Evolutionary conservation across 2,113 vertebrate species (phyloP).

Genomic region (Microcebus griseorufus): DNA sequence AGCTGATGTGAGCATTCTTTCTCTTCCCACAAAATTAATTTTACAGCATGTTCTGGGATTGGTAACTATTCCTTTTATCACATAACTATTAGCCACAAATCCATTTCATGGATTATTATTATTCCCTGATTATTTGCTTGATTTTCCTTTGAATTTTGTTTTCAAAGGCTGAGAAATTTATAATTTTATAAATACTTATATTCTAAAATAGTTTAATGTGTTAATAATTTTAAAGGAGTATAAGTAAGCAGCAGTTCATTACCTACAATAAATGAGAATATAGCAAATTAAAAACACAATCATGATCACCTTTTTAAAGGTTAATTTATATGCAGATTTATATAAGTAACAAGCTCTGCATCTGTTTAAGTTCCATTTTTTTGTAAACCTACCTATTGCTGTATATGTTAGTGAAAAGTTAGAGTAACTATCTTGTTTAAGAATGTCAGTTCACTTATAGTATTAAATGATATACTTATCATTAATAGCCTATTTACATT

Average conservation of each 20-base stretch:
- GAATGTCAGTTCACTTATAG: neutral
- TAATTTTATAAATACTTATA: slow-evolving; percentile 19
- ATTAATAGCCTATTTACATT: slow-evolving; percentile 31
- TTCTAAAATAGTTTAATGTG: neutral
- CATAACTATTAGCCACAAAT: neutral
- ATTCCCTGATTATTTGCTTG: neutral
- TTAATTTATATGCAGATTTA: slow-evolving; percentile 6
- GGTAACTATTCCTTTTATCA: neutral
- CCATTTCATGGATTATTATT: neutral
- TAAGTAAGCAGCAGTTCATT: neutral
- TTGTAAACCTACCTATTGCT: neutral
- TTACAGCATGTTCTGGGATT: neutral
- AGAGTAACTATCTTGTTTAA: neutral
- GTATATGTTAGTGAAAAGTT: neutral
- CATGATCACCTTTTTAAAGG: neutral
- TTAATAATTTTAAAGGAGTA: slow-evolving; percentile 39
- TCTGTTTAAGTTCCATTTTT: neutral
- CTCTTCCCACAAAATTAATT: neutral
- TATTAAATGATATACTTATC: neutral
- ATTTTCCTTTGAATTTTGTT: slow-evolving; percentile 44
- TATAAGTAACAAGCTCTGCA: neutral
- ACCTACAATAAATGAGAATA: neutral
- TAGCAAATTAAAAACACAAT: neutral
- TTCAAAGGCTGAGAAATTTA: neutral
- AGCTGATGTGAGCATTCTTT: neutral